Base-by-base conservation (phyloP, 1,140 invertebrate genomes). In the Drosophila ananassae region DNA sequence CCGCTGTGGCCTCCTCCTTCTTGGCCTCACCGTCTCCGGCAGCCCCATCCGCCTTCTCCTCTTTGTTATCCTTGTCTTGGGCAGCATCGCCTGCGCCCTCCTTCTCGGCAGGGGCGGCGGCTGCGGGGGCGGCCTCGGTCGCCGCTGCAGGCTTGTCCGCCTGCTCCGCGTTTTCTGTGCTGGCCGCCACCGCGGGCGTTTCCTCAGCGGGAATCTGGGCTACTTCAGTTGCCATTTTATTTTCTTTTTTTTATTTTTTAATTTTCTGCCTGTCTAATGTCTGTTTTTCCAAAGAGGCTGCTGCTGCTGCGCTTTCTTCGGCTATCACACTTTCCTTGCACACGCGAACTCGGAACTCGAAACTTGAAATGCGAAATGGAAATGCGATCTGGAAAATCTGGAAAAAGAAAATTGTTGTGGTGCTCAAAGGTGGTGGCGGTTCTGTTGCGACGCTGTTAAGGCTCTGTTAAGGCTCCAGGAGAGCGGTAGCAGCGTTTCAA, bases 161-260 rank as follows among this genome's bases (percentile, higher is more conserved):
- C 76, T 87, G 78, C 51, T 79, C 80, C 37, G 90, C 73, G 53
- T 78, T 93, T 79, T 93, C 93, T 89, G 92, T 93, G 71, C 93
- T 93, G 57, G 94, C 93, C 89, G 94, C 94, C 81, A 93, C 93
- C 53, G 91, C 92, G 64, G 82, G 82, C 78, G 94, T 94, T 74
- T 95, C 90, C 73, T 93, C 90, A 67, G 81, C 82, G 64, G 93
- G 93, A 91, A 95, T 94, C 84, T 90, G 94, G 69, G 94, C 94
- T 75, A 95, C 94, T 93, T 96, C 95, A 66, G 95, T 95, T 77
- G 95, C 94, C 95, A 96, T 96, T 93, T 93, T 93, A 92, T 90
- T 72, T 68, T 53, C 54, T 25, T 64, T 71, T 68, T 67, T 34
- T 17, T 37, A 17, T 54, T 50, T 60, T 72, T 46, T 32, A 61